A percentile compares a stretch with the other conserved stretches of the same genome.
Conservation (phyloP, 1,140 invertebrate species). For the Colletes gigas region DNA sequence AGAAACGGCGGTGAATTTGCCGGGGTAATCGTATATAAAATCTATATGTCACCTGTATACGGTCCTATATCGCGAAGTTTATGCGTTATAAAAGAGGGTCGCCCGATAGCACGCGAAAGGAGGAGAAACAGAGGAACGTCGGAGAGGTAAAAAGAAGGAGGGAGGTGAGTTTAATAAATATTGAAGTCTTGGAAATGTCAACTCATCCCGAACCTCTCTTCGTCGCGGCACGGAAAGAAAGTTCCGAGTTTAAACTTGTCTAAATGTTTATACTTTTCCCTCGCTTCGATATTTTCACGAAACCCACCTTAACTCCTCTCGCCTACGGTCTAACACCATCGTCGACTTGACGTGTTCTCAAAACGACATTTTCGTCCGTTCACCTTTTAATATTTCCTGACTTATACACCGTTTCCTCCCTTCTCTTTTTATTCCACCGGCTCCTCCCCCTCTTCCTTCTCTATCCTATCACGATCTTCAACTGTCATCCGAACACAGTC, state of each 20-base stretch:
- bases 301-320: constrained; percentile 32
- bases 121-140: constrained; percentile 46
- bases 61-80: constrained; percentile 65
- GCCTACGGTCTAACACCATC: constrained; percentile 27
- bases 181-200: constrained; percentile 69
- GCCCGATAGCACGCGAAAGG: constrained; percentile 46
- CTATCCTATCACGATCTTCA: not conserved
- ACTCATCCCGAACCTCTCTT: constrained; percentile 47
- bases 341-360: constrained; percentile 46
- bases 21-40: constrained; percentile 72
- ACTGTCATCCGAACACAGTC: no score
- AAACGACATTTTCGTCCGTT: constrained; percentile 50
- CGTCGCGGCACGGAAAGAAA: constrained; percentile 56
- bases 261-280: constrained; percentile 71
- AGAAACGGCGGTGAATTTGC: constrained; percentile 58
- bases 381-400: constrained; percentile 56
- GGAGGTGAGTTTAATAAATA: constrained; percentile 71
- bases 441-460: not conserved
- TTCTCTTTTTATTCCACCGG: constrained; percentile 2
- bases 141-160: constrained; percentile 37
- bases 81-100: constrained; percentile 72
- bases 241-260: constrained; percentile 73
- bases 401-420: not conserved
- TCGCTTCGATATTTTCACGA: constrained; percentile 65
- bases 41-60: constrained; percentile 68